A percentile compares a stretch with the other conserved stretches of the same genome.
Conservation (phyloP, 1,140 invertebrate species). For the Phocides pigmalion region DNA sequence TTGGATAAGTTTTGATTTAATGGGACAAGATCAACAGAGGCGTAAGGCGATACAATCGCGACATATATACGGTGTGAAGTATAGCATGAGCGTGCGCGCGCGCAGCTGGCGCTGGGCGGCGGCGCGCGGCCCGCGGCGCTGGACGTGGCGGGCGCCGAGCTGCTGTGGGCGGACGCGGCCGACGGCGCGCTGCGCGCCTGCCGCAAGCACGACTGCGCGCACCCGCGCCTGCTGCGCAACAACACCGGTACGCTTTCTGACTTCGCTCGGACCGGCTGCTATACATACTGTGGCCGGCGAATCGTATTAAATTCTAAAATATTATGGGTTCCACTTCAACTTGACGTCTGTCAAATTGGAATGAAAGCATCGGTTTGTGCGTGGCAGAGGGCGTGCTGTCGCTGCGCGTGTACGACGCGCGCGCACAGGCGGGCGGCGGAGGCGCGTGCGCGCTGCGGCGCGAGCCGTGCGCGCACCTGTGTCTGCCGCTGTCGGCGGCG, state of each 20-base stretch:
- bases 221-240: slow-evolving; percentile 64
- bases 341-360: too few species aligned
- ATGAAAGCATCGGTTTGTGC: too few species aligned
- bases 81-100: not conserved
- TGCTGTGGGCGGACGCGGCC: slow-evolving; percentile 86
- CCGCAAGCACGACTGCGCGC: slow-evolving; percentile 73
- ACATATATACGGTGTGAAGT: not conserved
- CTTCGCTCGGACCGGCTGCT: too few species aligned
- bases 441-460: slow-evolving; percentile 81
- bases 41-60: too few species aligned
- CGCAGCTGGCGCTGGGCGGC: slow-evolving; percentile 83
- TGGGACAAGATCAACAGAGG: too few species aligned
- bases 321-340: too few species aligned
- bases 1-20: too few species aligned
- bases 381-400: slow-evolving; percentile 85
- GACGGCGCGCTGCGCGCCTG: slow-evolving; percentile 85
- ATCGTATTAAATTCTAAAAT: too few species aligned
- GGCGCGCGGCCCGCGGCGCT: slow-evolving; percentile 60
- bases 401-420: slow-evolving; percentile 89
- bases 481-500: slow-evolving; percentile 86
- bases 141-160: slow-evolving; percentile 56
- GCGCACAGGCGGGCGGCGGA: slow-evolving; percentile 80
- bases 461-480: slow-evolving; percentile 89
- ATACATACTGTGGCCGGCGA: too few species aligned
- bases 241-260: slow-evolving; percentile 83